Evolutionary conservation across 2,797 vertebrate species (phyloP), one percentile per base, ranked within the genome.

Genomic region (Mus spretus): DNA sequence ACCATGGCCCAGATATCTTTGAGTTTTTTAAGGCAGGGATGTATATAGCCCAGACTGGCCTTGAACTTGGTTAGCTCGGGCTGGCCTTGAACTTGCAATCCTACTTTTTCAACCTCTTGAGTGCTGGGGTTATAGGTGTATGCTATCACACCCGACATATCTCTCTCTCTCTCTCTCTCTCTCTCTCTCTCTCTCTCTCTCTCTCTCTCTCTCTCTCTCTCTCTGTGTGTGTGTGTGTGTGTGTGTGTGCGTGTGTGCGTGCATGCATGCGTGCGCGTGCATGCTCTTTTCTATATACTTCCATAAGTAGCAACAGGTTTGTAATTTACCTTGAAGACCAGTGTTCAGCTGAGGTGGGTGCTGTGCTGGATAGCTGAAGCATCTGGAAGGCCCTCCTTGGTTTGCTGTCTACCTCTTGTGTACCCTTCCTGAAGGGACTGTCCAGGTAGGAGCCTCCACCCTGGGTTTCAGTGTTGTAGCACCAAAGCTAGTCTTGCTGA

Each of bases 341-440:
- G 26, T 28, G 37, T 40, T 79, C 7, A 37, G 6, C 55, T 74
- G 50, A 57, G n/a, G 34, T 20, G 4, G 1, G 0, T 0, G 28
- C 20, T 19, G 0, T 0, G 28, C 20, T 19, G 9, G 59, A 22
- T 53, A 34, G 78, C 44, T 2, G 1, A 1, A 20, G 55, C 0
- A 1, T n/a, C 79, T 8, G 2, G 6, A 2, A 80, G 72, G 47
- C 8, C 44, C 24, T 79, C 79, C 28, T 20, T n/a, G 22, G 50
- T 2, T 78, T 47, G 74, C 13, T 47, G 7, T 40, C 17, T 3
- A 24, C 13, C 4, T 44, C 31, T 6, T 6, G n/a, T 47, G 26
- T 2, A 1, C 13, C 1, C 19, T 85, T 26, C 4, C 24, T 7
- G 44, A 72, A n/a, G 28, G 0, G 1, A 15, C 2, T 17, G 5